phyloP scores from a whole-genome alignment of 2,113 vertebrate genomes.

The Myotis brandtii region DNA sequence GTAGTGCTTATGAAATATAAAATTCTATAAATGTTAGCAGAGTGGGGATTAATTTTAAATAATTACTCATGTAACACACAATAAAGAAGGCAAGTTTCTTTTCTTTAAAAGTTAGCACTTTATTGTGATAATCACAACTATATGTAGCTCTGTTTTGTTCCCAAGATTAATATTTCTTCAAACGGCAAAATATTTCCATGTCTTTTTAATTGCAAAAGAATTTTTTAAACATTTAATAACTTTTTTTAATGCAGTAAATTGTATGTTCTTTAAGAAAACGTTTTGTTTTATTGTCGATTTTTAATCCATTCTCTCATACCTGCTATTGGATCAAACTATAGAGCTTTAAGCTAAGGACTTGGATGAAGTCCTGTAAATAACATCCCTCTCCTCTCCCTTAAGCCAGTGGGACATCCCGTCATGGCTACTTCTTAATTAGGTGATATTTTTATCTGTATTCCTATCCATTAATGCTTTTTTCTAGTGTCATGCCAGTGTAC shows the following conservation, averaged over 20 bases:
- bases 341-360: slow-evolving; percentile 60
- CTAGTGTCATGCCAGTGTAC: slow-evolving; percentile 37
- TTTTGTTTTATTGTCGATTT: background rate
- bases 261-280: background rate
- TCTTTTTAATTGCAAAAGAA: slow-evolving; percentile 45
- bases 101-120: slow-evolving; percentile 28
- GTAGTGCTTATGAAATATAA: background rate
- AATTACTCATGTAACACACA: background rate
- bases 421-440: slow-evolving; percentile 78
- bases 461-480: slow-evolving; percentile 76
- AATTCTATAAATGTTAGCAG: slow-evolving; percentile 43
- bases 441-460: slow-evolving; percentile 74
- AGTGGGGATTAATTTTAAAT: slow-evolving; percentile 41
- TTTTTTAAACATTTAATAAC: slow-evolving; percentile 8
- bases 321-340: slow-evolving; percentile 52
- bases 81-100: background rate
- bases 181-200: background rate
- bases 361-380: slow-evolving; percentile 52
- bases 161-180: slow-evolving; percentile 7
- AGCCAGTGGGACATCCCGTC: slow-evolving; percentile 73
- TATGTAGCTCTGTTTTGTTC: background rate
- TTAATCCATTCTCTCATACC: slow-evolving; percentile 18
- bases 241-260: slow-evolving; percentile 1
- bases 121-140: background rate
- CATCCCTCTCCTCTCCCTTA: slow-evolving; percentile 63